Base-by-base conservation (phyloP, 1,140 invertebrate genomes). In the Scaptomyza pallida region DNA sequence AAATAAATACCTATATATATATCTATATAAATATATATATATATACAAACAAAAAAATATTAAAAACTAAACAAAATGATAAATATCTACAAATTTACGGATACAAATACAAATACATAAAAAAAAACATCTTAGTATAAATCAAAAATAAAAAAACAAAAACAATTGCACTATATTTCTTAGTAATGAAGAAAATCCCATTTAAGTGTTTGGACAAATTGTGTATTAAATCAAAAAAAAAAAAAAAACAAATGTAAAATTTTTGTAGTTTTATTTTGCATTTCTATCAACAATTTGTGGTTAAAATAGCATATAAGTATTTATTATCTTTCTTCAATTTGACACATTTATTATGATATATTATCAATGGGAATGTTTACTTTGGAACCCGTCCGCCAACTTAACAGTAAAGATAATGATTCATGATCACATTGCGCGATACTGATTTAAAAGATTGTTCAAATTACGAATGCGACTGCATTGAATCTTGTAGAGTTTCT, bases 141-240 rank as follows among this genome's bases (percentile, higher is more conserved):
- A 52, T 45, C 23, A 55, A 41, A 64, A 51, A 47, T 47, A 62
- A 80, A 83, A 55, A 41, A 64, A 51, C 41, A 54, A 62, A 80
- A 83, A 77, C 43, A 60, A 83, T 75, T 77, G 85, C 83, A 89
- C 85, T 72, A 89, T 89, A 88, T 88, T 89, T 89, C 78, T 78
- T 72, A 89, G 74, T 89, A 89, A 75, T 89, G 77, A 89, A 88
- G 78, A 74, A 83, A 89, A 72, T 74, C 76, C 88, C 88, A 89
- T 89, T 89, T 90, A 88, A 90, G 77, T 90, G 88, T 89, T 90
- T 90, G 82, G 88, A 90, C 88, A 90, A 81, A 83, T 73, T 89
- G 78, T 90, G 85, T 89, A 89, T 89, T 89, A 86, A 89, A 85
- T 64, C 57, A 78, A 79, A 76, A 37, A 9, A 30, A 30, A 30